These are phyloP conservation scores for Nomada flava DNA, from an alignment of 2,888 invertebrate genomes.

Conservation along the genomic window DNA sequence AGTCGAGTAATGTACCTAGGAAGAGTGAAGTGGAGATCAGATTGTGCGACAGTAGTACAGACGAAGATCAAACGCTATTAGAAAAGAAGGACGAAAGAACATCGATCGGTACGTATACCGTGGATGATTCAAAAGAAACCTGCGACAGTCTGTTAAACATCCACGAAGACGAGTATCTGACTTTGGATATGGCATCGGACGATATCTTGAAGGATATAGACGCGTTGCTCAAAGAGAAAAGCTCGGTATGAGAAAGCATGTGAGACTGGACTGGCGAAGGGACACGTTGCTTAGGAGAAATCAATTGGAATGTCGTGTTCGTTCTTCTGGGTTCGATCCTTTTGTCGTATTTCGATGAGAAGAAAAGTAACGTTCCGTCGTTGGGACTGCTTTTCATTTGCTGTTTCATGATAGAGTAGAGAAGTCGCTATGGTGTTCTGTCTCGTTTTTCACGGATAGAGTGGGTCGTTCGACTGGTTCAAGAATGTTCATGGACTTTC, in stretches of 20 bases:
- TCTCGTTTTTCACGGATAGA: neutral
- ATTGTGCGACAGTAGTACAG: slow-evolving; percentile 80
- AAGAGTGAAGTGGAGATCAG: slow-evolving; percentile 74
- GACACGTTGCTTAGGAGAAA: slow-evolving; percentile 4
- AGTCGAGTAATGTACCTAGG: slow-evolving; percentile 27
- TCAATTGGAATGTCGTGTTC: slow-evolving; percentile 2
- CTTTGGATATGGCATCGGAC: slow-evolving; percentile 74
- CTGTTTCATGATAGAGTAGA: neutral
- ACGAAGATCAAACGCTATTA: slow-evolving; percentile 59
- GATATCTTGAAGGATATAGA: slow-evolving; percentile 81
- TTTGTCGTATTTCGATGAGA: neutral
- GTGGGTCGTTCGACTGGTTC: no score
- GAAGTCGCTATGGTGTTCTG: neutral
- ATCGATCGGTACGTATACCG: slow-evolving; percentile 12
- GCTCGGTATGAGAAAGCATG: slow-evolving; percentile 51
- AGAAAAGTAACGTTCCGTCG: neutral
- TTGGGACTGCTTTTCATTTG: neutral
- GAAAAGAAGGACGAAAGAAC: slow-evolving; percentile 46
- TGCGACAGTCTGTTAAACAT: slow-evolving; percentile 67
- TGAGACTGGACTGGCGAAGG: neutral
- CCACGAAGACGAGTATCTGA: slow-evolving; percentile 74
- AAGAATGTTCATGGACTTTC: neutral
- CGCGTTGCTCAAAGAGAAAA: slow-evolving; percentile 77
- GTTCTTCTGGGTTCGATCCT: neutral
- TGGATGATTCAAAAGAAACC: slow-evolving; percentile 59